Evolutionary conservation across 1,140 invertebrate species (phyloP), one percentile per base, ranked within the genome.

Genomic region (Ceratosolen solmsi): DNA sequence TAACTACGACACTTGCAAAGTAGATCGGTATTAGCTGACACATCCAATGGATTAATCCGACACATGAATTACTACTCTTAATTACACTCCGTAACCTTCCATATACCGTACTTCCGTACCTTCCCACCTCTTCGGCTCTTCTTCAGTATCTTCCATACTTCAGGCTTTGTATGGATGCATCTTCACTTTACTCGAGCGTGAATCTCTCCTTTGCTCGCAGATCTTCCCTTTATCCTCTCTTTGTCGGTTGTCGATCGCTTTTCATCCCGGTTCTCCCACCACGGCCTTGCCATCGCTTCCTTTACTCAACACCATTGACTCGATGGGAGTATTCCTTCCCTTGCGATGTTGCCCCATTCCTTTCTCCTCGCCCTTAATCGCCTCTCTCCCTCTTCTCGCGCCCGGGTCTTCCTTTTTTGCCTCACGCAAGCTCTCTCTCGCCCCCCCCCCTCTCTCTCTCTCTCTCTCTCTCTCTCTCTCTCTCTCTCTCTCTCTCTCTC

Each of bases 51-150:
- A 58, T 38, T 11, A 25, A 54, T 74, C 13, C n/a, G 36, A 58
- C 73, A 25, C 54, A 49, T 58, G 41, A 77, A 49, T 11, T 30
- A 46, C n/a, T n/a, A n/a, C 38, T 63, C 74, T 65, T 77, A 77
- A 77, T 77, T 63, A 65, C 56, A 46, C 56, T 30, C 38, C 17
- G 38, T 49, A 54, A 36, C 27, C 51, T n/a, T n/a, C n/a, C n/a
- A n/a, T n/a, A n/a, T n/a, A n/a, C n/a, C n/a, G n/a, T n/a, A n/a
- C n/a, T n/a, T n/a, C n/a, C n/a, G n/a, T n/a, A n/a, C n/a, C 17
- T 5, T 0, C 17, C 30, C 25, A 1, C 11, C 30, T 8, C 36
- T 13, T 54, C 51, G 17, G 51, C 51, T 15, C 20, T 54, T 54
- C 9, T 27, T 5, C 27, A 17, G 15, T 51, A 30, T 74, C 17